Base-by-base conservation (phyloP, 2,888 invertebrate genomes). In the Dioctria rufipes region DNA sequence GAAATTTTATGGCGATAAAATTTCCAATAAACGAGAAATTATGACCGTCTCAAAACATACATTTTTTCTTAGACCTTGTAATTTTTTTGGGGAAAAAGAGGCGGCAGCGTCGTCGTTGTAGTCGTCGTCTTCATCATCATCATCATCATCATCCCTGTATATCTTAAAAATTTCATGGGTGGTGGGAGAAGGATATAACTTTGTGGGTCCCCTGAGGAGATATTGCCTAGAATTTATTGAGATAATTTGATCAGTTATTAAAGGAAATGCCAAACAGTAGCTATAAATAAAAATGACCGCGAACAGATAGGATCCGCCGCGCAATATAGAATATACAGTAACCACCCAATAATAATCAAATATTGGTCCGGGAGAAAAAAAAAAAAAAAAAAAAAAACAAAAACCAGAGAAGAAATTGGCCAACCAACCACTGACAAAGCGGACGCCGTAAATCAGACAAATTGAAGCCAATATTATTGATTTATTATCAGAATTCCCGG, bases 221-320 rank as follows among this genome's bases (percentile, higher is more conserved):
- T 42, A 69, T 81, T 81, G 65, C n/a, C 78, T 39, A 65, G 71
- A 81, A 81, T 81, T 81, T 81, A 81, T 81, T 78, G 66, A 73
- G 79, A 81, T 81, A 78, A 81, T 81, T 81, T 79, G 81, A 81
- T 81, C 81, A 78, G 78, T 73, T 81, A 81, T 81, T 78, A 78
- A 71, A 78, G 63, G 58, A 65, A 65, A 73, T 79, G 65, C 81
- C 81, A 81, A 81, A 81, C 81, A 81, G 54, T 73, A 58, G 81
- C 78, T 65, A 81, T 81, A 81, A 81, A 81, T 81, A 81, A 81
- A 71, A 71, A 63, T 63, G 71, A 73, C 69, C 67, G 71, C 78
- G 78, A 81, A 67, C 61, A 78, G 81, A 78, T 81, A 81, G 37
- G n/a, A 77, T 13, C 65, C 54, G 67, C 61, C 25, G 25, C 25